Base-by-base conservation (phyloP, 1,140 invertebrate genomes). In the Hypsibius dujardini region DNA sequence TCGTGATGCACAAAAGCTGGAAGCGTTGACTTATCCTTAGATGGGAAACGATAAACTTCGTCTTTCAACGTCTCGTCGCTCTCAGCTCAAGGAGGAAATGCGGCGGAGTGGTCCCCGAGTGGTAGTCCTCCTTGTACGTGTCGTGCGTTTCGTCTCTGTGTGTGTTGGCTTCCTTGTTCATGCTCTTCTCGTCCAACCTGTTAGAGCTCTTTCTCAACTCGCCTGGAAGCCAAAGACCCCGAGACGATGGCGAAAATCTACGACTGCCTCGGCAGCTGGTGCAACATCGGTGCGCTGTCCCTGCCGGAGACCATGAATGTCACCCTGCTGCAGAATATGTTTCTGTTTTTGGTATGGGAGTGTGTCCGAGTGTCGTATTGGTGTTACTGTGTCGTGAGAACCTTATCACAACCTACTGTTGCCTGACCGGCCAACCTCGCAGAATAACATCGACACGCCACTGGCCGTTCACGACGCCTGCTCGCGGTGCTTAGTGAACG, bases 241-340 rank as follows among this genome's bases (percentile, higher is more conserved):
- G 50, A 56, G 7, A 7, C n/a, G 3, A 67, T 67, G 7, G 62
- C 62, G 12, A 67, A 67, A 67, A 42, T 67, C 7, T 67, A 67
- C 42, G 42, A 67, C 45, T 67, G 62, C 62, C 42, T 67, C 7
- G 62, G 62, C 3, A 67, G 7, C 7, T 67, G 62, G 62, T 7
- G 7, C 3, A 42, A 42, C 42, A 42, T 14, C 12, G 42, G 62
- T 14, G 62, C 62, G 7, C 42, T 67, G 62, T 3, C 7, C 7
- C 3, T 42, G 12, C 3, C 12, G 12, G 42, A 67, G 7, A 3
- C 42, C 3, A 12, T 67, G 3, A 7, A 67, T 67, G 45, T 42
- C 42, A 3, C 7, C 7, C 62, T 67, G 7, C 42, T 67, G 7
- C 62, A 67, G 3, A 67, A 67, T 67, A 3, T 67, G 3, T 67